phyloP scores from a whole-genome alignment of 2,113 vertebrate species.

The Prochilodus magdalenae region DNA sequence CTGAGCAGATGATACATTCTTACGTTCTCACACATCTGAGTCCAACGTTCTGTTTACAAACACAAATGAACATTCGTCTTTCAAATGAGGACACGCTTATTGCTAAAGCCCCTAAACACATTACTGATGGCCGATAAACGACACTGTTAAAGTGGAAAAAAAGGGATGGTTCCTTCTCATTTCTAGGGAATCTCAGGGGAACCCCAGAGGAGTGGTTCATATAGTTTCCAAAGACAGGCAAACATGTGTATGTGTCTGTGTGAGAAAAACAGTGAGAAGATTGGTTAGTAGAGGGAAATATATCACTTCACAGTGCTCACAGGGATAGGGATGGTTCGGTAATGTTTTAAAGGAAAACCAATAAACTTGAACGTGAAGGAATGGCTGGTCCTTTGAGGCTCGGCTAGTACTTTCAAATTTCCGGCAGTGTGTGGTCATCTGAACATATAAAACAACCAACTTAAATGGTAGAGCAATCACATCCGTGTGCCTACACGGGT shows the following conservation, averaged over 20 bases:
- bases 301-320: too few species aligned
- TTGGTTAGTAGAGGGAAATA: too few species aligned
- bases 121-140: background rate
- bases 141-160: background rate
- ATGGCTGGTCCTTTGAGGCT: too few species aligned
- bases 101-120: background rate
- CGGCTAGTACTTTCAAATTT: too few species aligned
- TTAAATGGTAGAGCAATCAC: too few species aligned
- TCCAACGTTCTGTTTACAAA: slow-evolving; percentile 32
- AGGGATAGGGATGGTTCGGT: too few species aligned
- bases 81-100: background rate
- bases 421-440: too few species aligned
- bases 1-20: slow-evolving; percentile 9
- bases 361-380: too few species aligned
- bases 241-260: background rate
- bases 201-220: background rate
- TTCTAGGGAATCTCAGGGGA: background rate
- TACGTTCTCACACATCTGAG: slow-evolving; percentile 18
- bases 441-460: too few species aligned
- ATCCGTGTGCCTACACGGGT: too few species aligned
- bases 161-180: background rate
- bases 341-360: too few species aligned
- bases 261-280: background rate
- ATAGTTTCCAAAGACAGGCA: background rate
- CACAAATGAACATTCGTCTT: background rate